Conservation (phyloP, 1,140 invertebrate species). For the Mylabris phalerata region DNA sequence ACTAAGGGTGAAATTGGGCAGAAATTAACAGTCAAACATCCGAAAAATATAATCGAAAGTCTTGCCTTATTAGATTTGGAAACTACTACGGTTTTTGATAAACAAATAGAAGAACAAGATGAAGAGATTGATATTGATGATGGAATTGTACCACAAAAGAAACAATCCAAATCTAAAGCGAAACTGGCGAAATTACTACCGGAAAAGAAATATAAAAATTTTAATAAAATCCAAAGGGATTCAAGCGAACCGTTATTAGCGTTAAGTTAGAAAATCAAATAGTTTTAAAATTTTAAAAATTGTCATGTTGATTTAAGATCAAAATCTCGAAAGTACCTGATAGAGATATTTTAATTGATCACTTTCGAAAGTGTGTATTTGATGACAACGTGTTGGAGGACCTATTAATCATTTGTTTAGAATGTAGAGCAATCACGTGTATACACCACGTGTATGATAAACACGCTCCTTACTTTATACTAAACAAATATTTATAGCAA, state of each 20-base stretch:
- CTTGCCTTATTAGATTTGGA: constrained; percentile 59
- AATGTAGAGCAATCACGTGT: too few relatives aligned
- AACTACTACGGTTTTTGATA: constrained; percentile 35
- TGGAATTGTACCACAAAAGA: constrained; percentile 42
- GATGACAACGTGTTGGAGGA: too few relatives aligned
- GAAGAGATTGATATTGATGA: constrained; percentile 22
- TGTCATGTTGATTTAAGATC: neutral
- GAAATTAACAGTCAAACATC: constrained; percentile 43
- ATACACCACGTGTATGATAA: too few relatives aligned
- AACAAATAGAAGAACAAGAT: constrained; percentile 11
- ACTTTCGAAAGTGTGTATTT: too few relatives aligned
- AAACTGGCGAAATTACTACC: constrained; percentile 60
- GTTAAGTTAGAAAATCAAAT: constrained; percentile 50
- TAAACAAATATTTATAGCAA: too few relatives aligned
- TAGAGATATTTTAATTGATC: too few relatives aligned
- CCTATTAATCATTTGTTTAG: too few relatives aligned
- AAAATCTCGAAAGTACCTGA: too few relatives aligned
- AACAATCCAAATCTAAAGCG: constrained; percentile 53
- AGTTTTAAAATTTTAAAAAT: neutral
- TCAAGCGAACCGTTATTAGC: constrained; percentile 58
- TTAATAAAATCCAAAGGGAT: constrained; percentile 41
- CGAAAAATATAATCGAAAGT: constrained; percentile 77
- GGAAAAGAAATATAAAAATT: constrained; percentile 53
- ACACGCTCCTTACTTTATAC: too few relatives aligned
- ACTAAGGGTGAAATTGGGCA: constrained; percentile 18